These are phyloP conservation scores for Antedon mediterranea DNA, from an alignment of 53 echinoderm and acorn worm species.

Conservation along the genomic window DNA sequence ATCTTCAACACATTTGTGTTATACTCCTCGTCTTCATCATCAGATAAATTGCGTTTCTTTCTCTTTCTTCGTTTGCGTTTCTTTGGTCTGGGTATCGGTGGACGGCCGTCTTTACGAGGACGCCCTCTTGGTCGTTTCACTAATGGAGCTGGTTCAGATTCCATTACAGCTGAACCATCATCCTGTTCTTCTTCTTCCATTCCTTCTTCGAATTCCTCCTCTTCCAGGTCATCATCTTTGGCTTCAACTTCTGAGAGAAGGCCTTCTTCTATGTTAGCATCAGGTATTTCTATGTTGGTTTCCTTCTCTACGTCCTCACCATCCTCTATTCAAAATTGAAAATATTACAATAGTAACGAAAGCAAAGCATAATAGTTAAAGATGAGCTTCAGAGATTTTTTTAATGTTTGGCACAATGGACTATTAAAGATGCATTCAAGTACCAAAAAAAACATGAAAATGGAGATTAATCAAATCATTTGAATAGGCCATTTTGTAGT, in stretches of 20 bases:
- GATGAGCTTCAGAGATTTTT: no score
- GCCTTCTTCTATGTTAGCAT: not conserved
- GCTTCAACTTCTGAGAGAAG: slow-evolving; percentile 4
- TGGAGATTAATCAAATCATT: no score
- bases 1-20: slow-evolving; percentile 6
- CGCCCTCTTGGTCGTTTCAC: slow-evolving; percentile 69
- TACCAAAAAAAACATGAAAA: no score
- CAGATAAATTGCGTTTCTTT: not conserved
- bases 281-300: not conserved
- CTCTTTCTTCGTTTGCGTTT: slow-evolving; percentile 27
- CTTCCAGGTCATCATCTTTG: not conserved
- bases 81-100: slow-evolving; percentile 56
- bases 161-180: not conserved
- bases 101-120: slow-evolving; percentile 69
- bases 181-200: not conserved
- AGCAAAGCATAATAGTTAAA: not conserved
- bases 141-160: not conserved
- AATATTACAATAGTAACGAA: not conserved
- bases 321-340: not conserved
- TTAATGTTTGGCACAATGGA: no score
- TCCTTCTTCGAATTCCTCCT: not conserved
- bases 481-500: no score
- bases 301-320: not conserved
- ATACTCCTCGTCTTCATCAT: slow-evolving; percentile 20
- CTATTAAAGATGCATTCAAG: no score